phyloP scores from a whole-genome alignment of 2,113 vertebrate genomes.

The Cisticola juncidis region DNA sequence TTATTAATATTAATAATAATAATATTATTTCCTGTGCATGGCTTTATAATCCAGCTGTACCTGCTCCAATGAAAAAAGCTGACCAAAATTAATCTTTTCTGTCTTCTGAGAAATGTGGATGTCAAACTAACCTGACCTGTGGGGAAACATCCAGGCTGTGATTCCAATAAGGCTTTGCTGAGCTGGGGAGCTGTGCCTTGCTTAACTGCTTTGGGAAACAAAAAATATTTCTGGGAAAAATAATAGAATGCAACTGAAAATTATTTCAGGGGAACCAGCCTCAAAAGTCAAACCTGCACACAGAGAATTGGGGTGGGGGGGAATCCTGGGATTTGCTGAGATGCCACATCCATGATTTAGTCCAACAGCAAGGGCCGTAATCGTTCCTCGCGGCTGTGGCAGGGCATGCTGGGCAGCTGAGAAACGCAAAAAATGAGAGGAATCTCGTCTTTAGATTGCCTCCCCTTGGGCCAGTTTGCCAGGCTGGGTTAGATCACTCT shows the following conservation, averaged over 20 bases:
- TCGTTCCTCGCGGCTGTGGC: neutral
- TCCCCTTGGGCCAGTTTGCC: conserved; percentile 19
- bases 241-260: neutral
- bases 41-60: neutral
- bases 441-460: neutral
- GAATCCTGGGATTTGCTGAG: conserved; percentile 5
- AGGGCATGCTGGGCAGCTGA: neutral
- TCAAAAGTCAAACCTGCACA: neutral
- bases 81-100: neutral
- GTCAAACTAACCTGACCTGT: neutral
- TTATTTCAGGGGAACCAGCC: neutral
- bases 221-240: neutral
- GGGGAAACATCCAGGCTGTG: neutral
- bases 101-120: neutral
- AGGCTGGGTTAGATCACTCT: conserved; percentile 26
- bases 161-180: neutral
- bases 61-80: neutral
- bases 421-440: neutral
- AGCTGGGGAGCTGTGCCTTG: neutral
- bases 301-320: neutral
- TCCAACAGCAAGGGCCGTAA: neutral
- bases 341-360: neutral
- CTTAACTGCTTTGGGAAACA: neutral
- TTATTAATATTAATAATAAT: neutral
- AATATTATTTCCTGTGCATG: neutral